Evolutionary conservation across 1,140 invertebrate genomes (phyloP), one percentile per base, ranked within the genome.

Genomic region (Subanguina moxae): DNA sequence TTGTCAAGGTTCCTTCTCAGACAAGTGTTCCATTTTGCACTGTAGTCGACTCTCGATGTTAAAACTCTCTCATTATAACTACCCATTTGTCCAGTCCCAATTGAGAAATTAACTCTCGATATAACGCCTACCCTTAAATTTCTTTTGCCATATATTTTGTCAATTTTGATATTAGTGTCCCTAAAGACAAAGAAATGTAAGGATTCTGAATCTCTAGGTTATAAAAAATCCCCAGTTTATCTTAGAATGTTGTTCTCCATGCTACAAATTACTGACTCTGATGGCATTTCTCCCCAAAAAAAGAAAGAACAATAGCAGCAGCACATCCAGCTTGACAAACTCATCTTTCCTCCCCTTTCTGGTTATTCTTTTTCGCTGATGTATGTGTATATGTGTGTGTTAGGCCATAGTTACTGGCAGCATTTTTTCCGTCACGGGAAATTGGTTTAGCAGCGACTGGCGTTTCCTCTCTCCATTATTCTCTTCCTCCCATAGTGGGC

Each of bases 371-470:
- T 15, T 8, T 19, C 48, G 3, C 48, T 52, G 23, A 8, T 52
- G n/a, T 52, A 19, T 52, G 17, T 38, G 15, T 3, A 52, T 15
- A 7, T 25, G 17, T 52, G n/a, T 52, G n/a, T 52, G n/a, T 52
- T 15, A 25, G 48, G 48, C 23, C 48, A 19, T 19, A 21, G n/a
- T 25, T 25, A 19, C n/a, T 52, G n/a, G 48, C 48, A 15, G 48
- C n/a, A 52, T 52, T 21, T 52, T 21, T 52, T 3, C n/a, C 48
- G 48, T 15, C 23, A 25, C 48, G 15, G 48, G 48, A 52, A 52
- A 52, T 52, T 52, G 48, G 48, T 52, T 52, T 52, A 52, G 48
- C n/a, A 21, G 48, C 48, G n/a, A 52, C 23, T 52, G 48, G 8
- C 48, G 8, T 52, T n/a, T 45, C 43, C 43, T 13, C 43, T n/a